Evolutionary conservation across 2,113 vertebrate species (phyloP), one percentile per base, ranked within the genome.

Genomic region (Vulpes ferrilata): DNA sequence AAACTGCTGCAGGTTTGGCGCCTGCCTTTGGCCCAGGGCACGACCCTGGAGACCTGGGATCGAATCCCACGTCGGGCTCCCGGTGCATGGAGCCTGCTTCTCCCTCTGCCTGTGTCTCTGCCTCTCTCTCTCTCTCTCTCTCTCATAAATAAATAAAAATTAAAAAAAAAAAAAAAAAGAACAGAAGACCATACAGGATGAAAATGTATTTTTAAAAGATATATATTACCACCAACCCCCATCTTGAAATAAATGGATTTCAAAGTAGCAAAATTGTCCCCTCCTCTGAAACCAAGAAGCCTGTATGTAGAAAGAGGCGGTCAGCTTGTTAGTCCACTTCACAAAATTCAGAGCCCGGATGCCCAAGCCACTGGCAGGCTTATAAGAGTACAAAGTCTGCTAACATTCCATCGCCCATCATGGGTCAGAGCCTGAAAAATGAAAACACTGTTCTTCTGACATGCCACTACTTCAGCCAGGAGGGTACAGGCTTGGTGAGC

Each of bases 171-270:
- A 35, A 35, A 35, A 35, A 35, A 35, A 35, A 95, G 30, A 96
- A 90, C 30, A 65, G 17, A 43, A 57, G 88, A 59, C 35, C 65
- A 12, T 74, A n/a, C 82, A 30, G 43, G 71, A 96, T 51, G 32
- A 90, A 95, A 95, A 84, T 0, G 48, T 15, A 7, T 73, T 94
- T 97, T 38, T 38, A 88, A 7, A 69, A 69, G 51, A n/a, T n/a
- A n/a, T 88, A 59, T 69, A 88, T 81, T 64, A 25, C 43, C 78
- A 79, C 51, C 5, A 51, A 85, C 19, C 8, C 17, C 90, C 69
- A 83, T 83, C 35, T 95, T 93, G 20, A 95, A 79, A 95, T 69
- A 19, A 93, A 60, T 87, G 69, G 22, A 83, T 95, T 97, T 96
- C 81, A 79, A 95, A 38, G 81, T 43, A 65, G 43, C 74, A 93